phyloP scores from a whole-genome alignment of 1,140 invertebrate species.

The Drosophila sproati region DNA sequence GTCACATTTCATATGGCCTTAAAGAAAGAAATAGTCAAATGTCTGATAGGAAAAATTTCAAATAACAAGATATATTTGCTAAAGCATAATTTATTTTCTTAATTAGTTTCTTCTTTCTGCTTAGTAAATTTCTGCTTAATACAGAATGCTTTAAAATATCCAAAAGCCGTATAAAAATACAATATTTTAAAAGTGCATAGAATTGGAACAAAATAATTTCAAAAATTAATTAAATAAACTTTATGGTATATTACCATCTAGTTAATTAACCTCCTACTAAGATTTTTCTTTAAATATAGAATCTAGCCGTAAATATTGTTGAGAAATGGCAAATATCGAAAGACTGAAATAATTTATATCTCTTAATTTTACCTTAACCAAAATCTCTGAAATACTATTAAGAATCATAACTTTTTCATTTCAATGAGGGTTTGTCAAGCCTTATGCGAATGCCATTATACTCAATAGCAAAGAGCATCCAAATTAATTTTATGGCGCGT shows the following conservation, averaged over 20 bases:
- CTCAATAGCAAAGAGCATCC: slow-evolving; percentile 19
- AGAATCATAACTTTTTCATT: background rate
- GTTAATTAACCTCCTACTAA: background rate
- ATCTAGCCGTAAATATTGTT: no score
- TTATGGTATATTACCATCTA: background rate
- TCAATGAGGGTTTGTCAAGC: background rate
- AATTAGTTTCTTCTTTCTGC: no score
- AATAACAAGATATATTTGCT: no score
- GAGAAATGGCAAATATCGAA: no score
- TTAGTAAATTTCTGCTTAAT: no score
- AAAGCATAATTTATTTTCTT: no score
- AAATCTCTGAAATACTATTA: background rate
- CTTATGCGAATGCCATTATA: slow-evolving; percentile 21
- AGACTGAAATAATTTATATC: no score
- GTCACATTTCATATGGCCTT: no score
- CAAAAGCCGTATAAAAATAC: background rate
- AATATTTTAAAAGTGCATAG: background rate
- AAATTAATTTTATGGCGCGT: slow-evolving; percentile 74
- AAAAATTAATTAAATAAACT: no score
- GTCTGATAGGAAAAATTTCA: no score
- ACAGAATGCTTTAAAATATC: background rate
- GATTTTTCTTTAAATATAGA: no score
- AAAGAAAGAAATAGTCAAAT: background rate
- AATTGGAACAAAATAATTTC: background rate
- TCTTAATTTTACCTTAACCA: background rate